Conservation (phyloP, 2,113 vertebrate genomes). For the Pollimyrus isidori region DNA sequence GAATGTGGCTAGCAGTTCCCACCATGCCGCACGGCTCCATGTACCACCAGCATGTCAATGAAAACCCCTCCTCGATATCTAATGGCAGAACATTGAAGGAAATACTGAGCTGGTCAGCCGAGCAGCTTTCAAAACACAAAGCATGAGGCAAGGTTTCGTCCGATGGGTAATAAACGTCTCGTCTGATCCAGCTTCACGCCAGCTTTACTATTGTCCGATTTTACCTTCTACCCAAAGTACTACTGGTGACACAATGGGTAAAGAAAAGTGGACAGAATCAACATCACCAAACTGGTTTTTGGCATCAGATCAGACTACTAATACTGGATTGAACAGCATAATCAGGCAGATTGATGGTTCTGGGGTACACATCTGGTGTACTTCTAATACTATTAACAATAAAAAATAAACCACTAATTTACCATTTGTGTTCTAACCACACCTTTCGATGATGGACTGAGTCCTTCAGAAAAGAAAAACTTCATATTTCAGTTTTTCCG, state of each 20-base stretch:
- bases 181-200: background rate
- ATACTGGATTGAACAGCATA: background rate
- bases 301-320: background rate
- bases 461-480: background rate
- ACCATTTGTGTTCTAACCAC: background rate
- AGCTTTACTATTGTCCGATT: background rate
- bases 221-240: background rate
- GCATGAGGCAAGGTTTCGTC: background rate
- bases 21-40: background rate
- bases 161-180: background rate
- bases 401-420: background rate
- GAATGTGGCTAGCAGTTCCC: background rate
- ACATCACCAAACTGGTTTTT: background rate
- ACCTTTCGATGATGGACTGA: background rate
- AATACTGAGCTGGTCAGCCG: background rate
- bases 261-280: background rate
- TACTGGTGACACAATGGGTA: background rate
- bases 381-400: background rate
- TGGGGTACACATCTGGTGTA: background rate
- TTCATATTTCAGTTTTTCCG: background rate
- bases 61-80: background rate
- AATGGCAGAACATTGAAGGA: background rate
- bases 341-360: background rate
- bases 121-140: background rate
- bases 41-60: background rate